These are phyloP conservation scores for Amphiura filiformis DNA, from an alignment of 35 echinoderm and acorn worm genomes.

Conservation along the genomic window DNA sequence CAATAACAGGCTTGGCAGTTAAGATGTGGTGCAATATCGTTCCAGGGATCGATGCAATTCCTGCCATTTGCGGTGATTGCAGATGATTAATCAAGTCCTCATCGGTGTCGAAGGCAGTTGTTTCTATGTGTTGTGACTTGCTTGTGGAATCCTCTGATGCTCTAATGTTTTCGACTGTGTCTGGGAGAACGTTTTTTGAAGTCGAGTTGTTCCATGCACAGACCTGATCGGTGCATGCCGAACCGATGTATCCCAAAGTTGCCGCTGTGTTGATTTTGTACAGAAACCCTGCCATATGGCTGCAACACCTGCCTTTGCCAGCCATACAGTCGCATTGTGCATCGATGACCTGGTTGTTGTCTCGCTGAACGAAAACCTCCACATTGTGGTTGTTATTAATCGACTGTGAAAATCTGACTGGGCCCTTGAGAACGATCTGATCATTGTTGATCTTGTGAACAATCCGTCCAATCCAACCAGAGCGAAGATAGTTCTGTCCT, in stretches of 20 bases:
- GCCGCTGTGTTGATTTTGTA: constrained; percentile 7
- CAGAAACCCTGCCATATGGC: constrained; percentile 10
- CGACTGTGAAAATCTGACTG: not conserved
- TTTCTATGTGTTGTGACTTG: not conserved
- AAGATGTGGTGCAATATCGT: not conserved
- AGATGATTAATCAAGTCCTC: not conserved
- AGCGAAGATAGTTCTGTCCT: constrained; percentile 33
- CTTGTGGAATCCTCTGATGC: not conserved
- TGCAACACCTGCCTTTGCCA: constrained; percentile 28
- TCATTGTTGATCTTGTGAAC: not conserved
- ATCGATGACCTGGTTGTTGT: not conserved
- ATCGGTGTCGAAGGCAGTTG: not conserved
- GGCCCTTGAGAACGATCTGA: not conserved
- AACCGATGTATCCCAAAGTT: not conserved
- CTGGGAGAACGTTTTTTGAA: constrained; percentile 11
- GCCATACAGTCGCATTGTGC: constrained; percentile 34
- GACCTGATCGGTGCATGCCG: not conserved
- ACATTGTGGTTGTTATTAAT: constrained; percentile 6
- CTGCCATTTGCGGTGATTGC: not conserved
- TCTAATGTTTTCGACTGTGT: constrained; percentile 16
- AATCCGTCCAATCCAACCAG: constrained; percentile 13
- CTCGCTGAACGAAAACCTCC: not conserved
- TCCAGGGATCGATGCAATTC: not conserved
- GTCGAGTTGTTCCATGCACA: constrained; percentile 9
- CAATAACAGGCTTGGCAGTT: not conserved